Base-by-base conservation (phyloP, 2,113 vertebrate genomes). In the Machaerirhynchus nigripectus region DNA sequence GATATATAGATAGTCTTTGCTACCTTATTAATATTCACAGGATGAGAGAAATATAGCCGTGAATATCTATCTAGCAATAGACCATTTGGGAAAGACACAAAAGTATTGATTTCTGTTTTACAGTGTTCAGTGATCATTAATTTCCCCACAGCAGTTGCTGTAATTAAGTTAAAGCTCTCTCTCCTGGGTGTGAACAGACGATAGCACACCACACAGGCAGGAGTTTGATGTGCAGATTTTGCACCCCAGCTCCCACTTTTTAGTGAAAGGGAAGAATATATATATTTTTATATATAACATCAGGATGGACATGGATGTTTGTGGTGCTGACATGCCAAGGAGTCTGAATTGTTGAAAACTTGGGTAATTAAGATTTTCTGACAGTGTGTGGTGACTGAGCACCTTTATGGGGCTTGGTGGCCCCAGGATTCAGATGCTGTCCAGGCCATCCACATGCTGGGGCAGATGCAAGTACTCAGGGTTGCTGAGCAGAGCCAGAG, bases 91-190 rank as follows among this genome's bases (percentile, higher is more conserved):
- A 90, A 87, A 64, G 79, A 65, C 56, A 68, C 31, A 46, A 46
- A 93, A 81, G 24, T 89, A 94, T 82, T 87, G 90, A 92, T 97
- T 96, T 89, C 46, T 84, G 3, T 75, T 96, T 87, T 94, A 53
- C 53, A 35, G 50, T 71, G 23, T 79, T 95, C 86, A 77, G 33
- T 73, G 56, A 70, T 90, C 78, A 76, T 96, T 92, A 64, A 84
- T 96, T 90, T 95, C 52, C 28, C 53, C n/a, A 47, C 28, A 52
- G 31, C 53, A 47, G 30, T 73, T 84, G 55, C 63, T 39, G 11
- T 88, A 78, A 92, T 91, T 92, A 95, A 67, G 65, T 84, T 68
- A 85, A 95, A 40, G 42, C 40, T 63, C 30, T 26, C 20, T 81
- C 37, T 77, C 22, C 59, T 47, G 15, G n/a, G 44, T 20, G 9